These are phyloP conservation scores for Dendropsophus ebraccatus DNA, from an alignment of 2,113 vertebrate genomes.

Conservation along the genomic window DNA sequence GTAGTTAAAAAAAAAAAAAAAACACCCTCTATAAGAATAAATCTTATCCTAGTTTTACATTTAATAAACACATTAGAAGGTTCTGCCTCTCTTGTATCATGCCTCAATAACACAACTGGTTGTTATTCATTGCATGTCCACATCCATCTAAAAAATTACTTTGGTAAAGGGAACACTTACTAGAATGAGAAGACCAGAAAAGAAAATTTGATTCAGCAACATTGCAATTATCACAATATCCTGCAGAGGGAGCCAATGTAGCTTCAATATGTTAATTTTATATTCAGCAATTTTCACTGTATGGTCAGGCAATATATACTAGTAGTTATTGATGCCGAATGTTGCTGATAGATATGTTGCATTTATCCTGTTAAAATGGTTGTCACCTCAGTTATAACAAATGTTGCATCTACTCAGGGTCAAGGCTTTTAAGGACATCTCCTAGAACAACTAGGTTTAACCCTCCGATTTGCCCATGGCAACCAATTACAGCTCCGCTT, in stretches of 20 bases:
- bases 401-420: too few relatives aligned
- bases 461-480: too few relatives aligned
- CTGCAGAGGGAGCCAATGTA: conserved; percentile 65
- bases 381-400: too few relatives aligned
- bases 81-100: too few relatives aligned
- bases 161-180: not conserved
- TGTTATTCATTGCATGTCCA: not conserved
- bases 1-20: not conserved
- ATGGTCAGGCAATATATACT: not conserved
- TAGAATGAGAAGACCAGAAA: not conserved
- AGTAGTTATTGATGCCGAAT: not conserved
- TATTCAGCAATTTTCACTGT: not conserved
- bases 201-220: not conserved
- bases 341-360: not conserved
- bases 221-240: conserved; percentile 52
- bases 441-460: too few relatives aligned
- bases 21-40: too few relatives aligned
- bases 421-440: too few relatives aligned
- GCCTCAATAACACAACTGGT: not conserved
- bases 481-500: too few relatives aligned
- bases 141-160: not conserved
- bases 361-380: too few relatives aligned
- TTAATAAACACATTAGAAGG: too few relatives aligned
- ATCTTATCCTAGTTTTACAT: too few relatives aligned
- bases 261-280: conserved; percentile 44